Evolutionary conservation across 2,113 vertebrate species (phyloP), one percentile per base, ranked within the genome.

Genomic region (Rattus rattus): DNA sequence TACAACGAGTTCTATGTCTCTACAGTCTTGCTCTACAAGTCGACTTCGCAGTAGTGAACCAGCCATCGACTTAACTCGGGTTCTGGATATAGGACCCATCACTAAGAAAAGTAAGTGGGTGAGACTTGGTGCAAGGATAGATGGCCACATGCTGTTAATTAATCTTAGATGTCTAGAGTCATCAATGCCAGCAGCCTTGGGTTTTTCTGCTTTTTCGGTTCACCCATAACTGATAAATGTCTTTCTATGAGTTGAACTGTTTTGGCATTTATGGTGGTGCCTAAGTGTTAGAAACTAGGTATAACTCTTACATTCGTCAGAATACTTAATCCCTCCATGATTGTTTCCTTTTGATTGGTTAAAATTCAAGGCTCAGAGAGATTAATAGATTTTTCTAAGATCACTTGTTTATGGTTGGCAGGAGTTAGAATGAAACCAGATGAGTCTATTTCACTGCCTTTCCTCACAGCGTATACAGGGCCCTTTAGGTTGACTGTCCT

Each of bases 21-120:
- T 22, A 75, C 75, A 98, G 98, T 69, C 36, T 79, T 98, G 98
- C 30, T 56, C 92, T 14, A 14, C 59, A 92, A 94, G 1, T 49
- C 93, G 24, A 39, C 67, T 30, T 67, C 94, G 94, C 3, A 95
- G 90, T 75, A 91, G 90, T 9, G 72, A 2, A 36, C 67, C 19
- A 6, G 63, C 63, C 69, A 90, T 96, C 0, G 9, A 97, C 33
- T 20, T 85, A 30, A 56, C 12, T n/a, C 9, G 0, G 26, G 79
- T 95, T 79, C 79, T 98, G 26, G 87, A 97, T 52, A 72, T 98
- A 96, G 98, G 98, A 88, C 98, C 98, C 85, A 97, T 97, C 59
- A 75, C 52, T 79, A 81, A 77, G 36, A 96, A 6, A 96, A 94
- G 96, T 98, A 95, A 95, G 88, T 63, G 61, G 9, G 7, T 16